Base-by-base conservation (phyloP, 2,797 vertebrate species). In the Dendrocincla fuliginosa region DNA sequence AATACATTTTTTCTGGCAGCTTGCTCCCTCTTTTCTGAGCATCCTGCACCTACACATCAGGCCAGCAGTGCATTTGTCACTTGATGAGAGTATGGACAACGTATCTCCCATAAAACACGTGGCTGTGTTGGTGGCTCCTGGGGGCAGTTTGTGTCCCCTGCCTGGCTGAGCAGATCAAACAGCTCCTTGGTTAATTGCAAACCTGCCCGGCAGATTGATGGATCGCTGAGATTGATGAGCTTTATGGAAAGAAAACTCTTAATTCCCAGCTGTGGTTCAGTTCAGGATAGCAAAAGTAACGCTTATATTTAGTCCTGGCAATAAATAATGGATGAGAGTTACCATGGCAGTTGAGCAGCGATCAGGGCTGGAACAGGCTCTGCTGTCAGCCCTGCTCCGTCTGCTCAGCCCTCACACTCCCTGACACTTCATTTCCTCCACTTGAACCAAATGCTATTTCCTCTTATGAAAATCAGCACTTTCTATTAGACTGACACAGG, bases 361-460 rank as follows among this genome's bases (percentile, higher is more conserved):
- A 93, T 84, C 87, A 70, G 94, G 70, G 67, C 77, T 84, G 85
- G 79, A 93, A 30, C 78, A 67, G 78, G 85, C 30, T 0, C 56
- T 87, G 89, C 63, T 94, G 81, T 56, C 94, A 71, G 57, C 63
- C 63, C 73, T 87, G 81, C 81, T 73, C 57, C 84, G 50, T n/a
- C 89, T 81, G 16, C 53, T 57, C 28, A 50, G 46, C 64, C 67
- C 71, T 92, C 59, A 63, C 25, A 74, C 80, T 75, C 83, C 73
- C 85, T 91, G 70, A 88, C 77, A 47, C 84, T 80, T 86, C 90
- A 95, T 90, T 97, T 94, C 94, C 44, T 44, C 44, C 44, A 44
- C 44, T 44, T 44, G 41, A 53, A 60, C 74, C 49, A 73, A 95
- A 61, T 71, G 65, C 42, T 60, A 57, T 46, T 73, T 79, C 71